phyloP scores from a whole-genome alignment of 2,797 vertebrate species.

The Aeoliscus strigatus region DNA sequence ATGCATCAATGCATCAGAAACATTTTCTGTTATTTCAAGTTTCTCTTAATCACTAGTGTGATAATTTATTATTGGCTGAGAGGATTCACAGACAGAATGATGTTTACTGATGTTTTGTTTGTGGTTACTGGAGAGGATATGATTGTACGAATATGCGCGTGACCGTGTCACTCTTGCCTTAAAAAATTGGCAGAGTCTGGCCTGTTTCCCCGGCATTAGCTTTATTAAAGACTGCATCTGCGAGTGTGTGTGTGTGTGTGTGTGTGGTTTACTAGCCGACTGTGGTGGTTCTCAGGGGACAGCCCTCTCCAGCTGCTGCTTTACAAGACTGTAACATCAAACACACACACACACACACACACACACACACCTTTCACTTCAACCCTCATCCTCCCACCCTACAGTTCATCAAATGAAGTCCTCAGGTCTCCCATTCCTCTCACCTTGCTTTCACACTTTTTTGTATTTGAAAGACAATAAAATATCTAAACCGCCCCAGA shows the following conservation, averaged over 20 bases:
- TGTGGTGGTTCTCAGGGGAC: constrained; percentile 68
- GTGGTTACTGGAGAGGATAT: constrained; percentile 12
- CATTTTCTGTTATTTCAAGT: neutral
- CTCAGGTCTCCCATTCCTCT: constrained; percentile 33
- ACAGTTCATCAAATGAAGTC: constrained; percentile 64
- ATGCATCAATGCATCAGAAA: constrained; percentile 14
- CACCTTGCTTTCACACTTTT: constrained; percentile 17
- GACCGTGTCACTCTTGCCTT: constrained; percentile 50
- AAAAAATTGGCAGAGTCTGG: constrained; percentile 49
- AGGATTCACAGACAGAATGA: constrained; percentile 27
- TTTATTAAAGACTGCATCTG: constrained; percentile 65
- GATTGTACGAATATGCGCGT: constrained; percentile 34
- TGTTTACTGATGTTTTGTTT: constrained; percentile 9
- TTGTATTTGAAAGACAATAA: neutral
- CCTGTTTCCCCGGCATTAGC: constrained; percentile 57
- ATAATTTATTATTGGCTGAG: constrained; percentile 12
- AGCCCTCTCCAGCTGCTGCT: constrained; percentile 75
- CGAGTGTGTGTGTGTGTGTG: constrained; percentile 25
- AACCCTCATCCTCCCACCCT: constrained; percentile 47
- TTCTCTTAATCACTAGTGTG: constrained; percentile 2
- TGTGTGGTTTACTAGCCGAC: constrained; percentile 70
- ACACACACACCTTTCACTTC: constrained; percentile 38
- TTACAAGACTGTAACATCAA: constrained; percentile 78
- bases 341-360: constrained; percentile 55
- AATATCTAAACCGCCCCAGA: neutral